Percentiles rank a stretch among this genome's conserved stretches.
Evolutionary conservation across 1,140 invertebrate genomes (phyloP).

Genomic region (Psix sp.): DNA sequence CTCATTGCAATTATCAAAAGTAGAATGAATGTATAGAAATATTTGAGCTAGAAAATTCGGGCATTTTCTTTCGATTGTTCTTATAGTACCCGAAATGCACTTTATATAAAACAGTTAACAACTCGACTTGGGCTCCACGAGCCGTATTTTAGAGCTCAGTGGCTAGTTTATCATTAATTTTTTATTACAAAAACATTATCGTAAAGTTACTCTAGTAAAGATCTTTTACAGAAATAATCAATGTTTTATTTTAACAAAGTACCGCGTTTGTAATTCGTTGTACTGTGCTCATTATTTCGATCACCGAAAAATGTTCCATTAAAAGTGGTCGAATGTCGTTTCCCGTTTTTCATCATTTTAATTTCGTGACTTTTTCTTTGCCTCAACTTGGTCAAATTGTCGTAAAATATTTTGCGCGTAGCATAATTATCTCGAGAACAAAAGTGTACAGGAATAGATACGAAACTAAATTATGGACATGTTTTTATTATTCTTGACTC

Average conservation of each 20-base stretch:
- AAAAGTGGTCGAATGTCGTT: too few relatives aligned
- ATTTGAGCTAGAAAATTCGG: background rate
- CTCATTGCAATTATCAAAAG: constrained; percentile 7
- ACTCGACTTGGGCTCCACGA: constrained; percentile 7
- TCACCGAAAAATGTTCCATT: constrained; percentile 21
- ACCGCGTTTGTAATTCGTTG: constrained; percentile 23
- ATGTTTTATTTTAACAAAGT: constrained; percentile 29
- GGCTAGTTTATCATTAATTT: constrained; percentile 20
- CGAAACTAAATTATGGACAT: too few relatives aligned
- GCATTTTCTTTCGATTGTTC: constrained; percentile 17
- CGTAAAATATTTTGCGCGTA: too few relatives aligned
- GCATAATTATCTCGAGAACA: too few relatives aligned
- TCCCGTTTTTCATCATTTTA: background rate
- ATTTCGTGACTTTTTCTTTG: constrained; percentile 4
- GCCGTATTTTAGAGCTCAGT: constrained; percentile 3
- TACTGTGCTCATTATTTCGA: constrained; percentile 31
- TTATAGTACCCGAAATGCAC: constrained; percentile 11
- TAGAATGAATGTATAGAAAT: constrained; percentile 13
- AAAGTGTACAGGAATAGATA: too few relatives aligned
- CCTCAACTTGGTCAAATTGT: too few relatives aligned
- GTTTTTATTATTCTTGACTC: too few relatives aligned
- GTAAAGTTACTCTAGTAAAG: constrained; percentile 21
- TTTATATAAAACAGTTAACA: constrained; percentile 27
- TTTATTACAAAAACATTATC: constrained; percentile 22
- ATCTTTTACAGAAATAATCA: constrained; percentile 34